Evolutionary conservation across 1,140 invertebrate species (phyloP), one percentile per base, ranked within the genome.

Genomic region (Drosophila kepulauana): DNA sequence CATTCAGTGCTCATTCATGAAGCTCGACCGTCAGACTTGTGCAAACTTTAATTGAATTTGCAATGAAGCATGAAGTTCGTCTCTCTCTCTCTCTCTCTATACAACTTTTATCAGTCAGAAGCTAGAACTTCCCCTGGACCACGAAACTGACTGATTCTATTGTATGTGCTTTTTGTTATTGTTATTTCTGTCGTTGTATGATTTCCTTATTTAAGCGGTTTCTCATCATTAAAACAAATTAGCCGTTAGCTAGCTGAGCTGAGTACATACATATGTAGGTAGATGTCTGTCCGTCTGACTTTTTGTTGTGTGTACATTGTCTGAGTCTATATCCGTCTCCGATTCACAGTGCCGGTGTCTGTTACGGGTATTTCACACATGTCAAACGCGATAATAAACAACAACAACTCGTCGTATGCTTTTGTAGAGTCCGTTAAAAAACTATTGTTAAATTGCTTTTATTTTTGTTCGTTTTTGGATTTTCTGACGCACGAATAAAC

Each of bases 221-320:
- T 86, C 82, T 81, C 82, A 86, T 86, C 82, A 86, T 85, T 85
- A 85, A 86, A 85, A 72, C 82, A 86, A 86, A 86, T 86, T 86
- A 86, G 78, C 82, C 82, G 82, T 86, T 81, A 81, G 82, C 51
- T 76, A 67, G 30, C 15, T 20, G 54, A 67, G 30, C 15, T 20
- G 54, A 8, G n/a, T 13, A 2, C 46, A 16, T 10, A 20, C 5
- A 48, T 2, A 28, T 6, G 25, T 6, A 43, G 2, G 11, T 35
- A 5, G 15, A 10, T 15, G 46, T 15, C 49, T 33, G 38, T 33
- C 49, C 28, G 15, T 41, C 38, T 28, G 25, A 46, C 38, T 5
- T 25, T 8, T 5, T 20, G 25, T 38, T 57, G 20, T 56, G 52
- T 16, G 28, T 10, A 45, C 65, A n/a, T 28, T 69, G 66, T 70